Evolutionary conservation across 2,888 invertebrate genomes (phyloP).

Genomic region (Agrotis puta): DNA sequence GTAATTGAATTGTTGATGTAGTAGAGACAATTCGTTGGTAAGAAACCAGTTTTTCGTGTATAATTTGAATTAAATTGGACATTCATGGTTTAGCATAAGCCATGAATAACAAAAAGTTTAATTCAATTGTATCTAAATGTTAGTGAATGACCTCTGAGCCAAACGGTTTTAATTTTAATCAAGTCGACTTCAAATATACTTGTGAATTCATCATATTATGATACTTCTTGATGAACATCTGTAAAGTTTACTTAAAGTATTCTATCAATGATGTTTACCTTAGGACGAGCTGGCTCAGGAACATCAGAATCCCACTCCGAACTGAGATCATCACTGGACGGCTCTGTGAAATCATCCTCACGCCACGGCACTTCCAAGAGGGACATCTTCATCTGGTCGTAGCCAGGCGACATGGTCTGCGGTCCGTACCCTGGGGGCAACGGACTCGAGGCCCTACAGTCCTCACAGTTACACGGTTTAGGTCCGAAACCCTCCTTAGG

Average conservation of each 20-base stretch:
- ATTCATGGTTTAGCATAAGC: slow-evolving; percentile 16
- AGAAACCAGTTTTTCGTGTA: slow-evolving; percentile 11
- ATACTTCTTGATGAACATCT: neutral
- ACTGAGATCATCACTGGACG: slow-evolving; percentile 97
- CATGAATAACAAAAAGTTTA: neutral
- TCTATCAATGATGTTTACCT: slow-evolving; percentile 78
- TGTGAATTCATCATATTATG: neutral
- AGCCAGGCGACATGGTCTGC: slow-evolving; percentile 91
- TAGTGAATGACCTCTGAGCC: slow-evolving; percentile 21
- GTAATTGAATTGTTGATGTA: slow-evolving; percentile 14
- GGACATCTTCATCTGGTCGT: slow-evolving; percentile 95
- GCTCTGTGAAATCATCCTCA: slow-evolving; percentile 95
- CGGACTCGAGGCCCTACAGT: slow-evolving; percentile 90
- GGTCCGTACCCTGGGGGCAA: slow-evolving; percentile 86
- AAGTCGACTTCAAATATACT: neutral
- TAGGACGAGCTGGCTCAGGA: slow-evolving; percentile 89
- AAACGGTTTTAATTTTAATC: slow-evolving; percentile 14
- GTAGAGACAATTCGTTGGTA: slow-evolving; percentile 7
- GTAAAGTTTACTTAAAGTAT: neutral
- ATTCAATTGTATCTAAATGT: slow-evolving; percentile 4
- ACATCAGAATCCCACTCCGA: slow-evolving; percentile 98
- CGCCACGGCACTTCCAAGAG: slow-evolving; percentile 94
- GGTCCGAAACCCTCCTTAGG: slow-evolving; percentile 80
- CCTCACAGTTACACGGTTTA: slow-evolving; percentile 87
- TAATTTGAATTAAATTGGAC: slow-evolving; percentile 16